A percentile compares a stretch with the other conserved stretches of the same genome.
phyloP scores from a whole-genome alignment of 2,888 invertebrate species.

The Troilus luridus region DNA sequence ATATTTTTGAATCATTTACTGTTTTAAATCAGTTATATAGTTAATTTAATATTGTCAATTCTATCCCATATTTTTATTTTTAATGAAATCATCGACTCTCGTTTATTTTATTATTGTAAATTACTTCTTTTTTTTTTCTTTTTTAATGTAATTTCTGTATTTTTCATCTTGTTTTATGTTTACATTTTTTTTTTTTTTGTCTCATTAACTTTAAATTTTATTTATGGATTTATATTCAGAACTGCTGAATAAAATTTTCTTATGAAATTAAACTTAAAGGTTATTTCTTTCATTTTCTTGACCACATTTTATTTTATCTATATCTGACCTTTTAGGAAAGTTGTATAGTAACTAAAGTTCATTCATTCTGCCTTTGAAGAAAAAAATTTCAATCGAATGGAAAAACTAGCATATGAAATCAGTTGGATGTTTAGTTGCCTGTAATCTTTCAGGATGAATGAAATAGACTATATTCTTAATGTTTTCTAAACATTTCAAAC shows the following conservation, averaged over 20 bases:
- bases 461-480: too few relatives aligned
- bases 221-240: slow-evolving; percentile 15
- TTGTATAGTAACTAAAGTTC: too few relatives aligned
- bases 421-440: too few relatives aligned
- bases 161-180: not conserved
- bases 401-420: not conserved
- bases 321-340: not conserved
- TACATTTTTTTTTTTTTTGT: not conserved
- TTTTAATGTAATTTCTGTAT: not conserved
- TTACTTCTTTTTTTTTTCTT: not conserved
- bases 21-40: not conserved
- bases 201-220: not conserved
- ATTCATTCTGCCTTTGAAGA: not conserved
- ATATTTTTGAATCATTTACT: not conserved
- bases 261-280: not conserved
- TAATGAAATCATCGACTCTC: not conserved
- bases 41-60: not conserved
- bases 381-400: not conserved
- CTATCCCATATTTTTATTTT: not conserved
- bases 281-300: slow-evolving; percentile 6
- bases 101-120: not conserved
- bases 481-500: too few relatives aligned
- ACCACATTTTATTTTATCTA: not conserved
- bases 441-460: too few relatives aligned
- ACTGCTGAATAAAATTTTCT: slow-evolving; percentile 4